These are phyloP conservation scores for Rhineura floridana DNA, from an alignment of 2,113 vertebrate genomes.

Conservation along the genomic window DNA sequence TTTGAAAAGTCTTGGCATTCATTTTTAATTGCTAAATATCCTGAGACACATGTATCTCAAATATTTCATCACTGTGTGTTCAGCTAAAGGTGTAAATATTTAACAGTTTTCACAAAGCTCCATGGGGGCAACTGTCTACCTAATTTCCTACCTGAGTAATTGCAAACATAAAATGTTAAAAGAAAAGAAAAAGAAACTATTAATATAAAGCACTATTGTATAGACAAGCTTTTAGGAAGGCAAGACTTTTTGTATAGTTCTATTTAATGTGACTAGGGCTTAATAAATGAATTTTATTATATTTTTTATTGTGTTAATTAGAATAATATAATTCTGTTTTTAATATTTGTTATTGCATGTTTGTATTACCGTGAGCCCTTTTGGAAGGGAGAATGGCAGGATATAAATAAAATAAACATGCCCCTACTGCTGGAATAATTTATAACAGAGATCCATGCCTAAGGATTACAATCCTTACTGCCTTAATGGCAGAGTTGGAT, in stretches of 20 bases:
- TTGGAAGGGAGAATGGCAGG: neutral
- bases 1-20: neutral
- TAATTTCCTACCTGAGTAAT: neutral
- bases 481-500: too few relatives aligned
- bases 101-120: neutral
- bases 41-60: neutral
- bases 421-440: neutral
- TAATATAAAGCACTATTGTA: neutral
- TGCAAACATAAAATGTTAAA: constrained; percentile 2
- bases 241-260: neutral
- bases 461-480: neutral
- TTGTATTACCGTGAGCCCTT: neutral
- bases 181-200: neutral
- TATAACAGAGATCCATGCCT: neutral
- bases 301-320: neutral
- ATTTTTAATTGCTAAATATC: neutral
- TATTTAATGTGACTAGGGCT: neutral
- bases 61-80: neutral
- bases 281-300: neutral
- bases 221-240: neutral
- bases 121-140: neutral
- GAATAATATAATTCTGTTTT: neutral
- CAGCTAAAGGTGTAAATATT: neutral
- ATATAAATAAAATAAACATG: neutral
- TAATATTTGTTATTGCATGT: neutral